A percentile compares a stretch with the other conserved stretches of the same genome.
Evolutionary conservation across 2,888 invertebrate species (phyloP).

Genomic region (Agrotis exclamationis): DNA sequence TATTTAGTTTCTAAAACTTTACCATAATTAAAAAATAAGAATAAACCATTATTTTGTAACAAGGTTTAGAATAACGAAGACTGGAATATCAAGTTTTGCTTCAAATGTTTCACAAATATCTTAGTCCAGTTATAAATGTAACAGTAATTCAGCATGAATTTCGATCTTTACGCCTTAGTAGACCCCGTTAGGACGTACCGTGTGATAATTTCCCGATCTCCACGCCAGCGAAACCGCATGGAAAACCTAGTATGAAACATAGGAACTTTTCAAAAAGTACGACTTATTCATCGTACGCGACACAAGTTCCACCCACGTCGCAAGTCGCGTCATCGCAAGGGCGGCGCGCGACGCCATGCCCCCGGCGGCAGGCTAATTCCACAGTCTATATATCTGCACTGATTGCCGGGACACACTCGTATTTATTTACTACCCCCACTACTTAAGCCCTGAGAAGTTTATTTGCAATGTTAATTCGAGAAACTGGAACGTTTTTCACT

Average conservation of each 20-base stretch:
- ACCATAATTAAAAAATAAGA: too few relatives aligned
- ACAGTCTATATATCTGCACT: slow-evolving; percentile 87
- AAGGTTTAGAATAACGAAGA: not conserved
- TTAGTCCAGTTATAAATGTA: too few relatives aligned
- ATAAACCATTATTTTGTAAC: not conserved
- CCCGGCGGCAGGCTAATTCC: slow-evolving; percentile 83
- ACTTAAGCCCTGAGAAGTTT: slow-evolving; percentile 73
- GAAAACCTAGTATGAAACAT: slow-evolving; percentile 4
- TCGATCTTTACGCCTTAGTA: too few relatives aligned
- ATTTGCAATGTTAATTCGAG: slow-evolving; percentile 71
- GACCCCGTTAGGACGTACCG: too few relatives aligned
- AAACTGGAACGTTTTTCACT: slow-evolving; percentile 52
- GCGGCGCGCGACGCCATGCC: slow-evolving; percentile 55
- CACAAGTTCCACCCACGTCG: slow-evolving; percentile 59
- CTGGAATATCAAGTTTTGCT: not conserved
- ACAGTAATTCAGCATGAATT: too few relatives aligned
- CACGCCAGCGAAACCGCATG: not conserved
- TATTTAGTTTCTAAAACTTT: slow-evolving; percentile 16
- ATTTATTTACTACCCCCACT: slow-evolving; percentile 79
- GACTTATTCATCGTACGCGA: slow-evolving; percentile 18
- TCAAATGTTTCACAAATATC: not conserved
- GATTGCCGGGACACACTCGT: slow-evolving; percentile 82
- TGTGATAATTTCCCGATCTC: not conserved
- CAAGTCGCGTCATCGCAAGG: slow-evolving; percentile 36
- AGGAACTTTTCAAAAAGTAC: slow-evolving; percentile 33